Evolutionary conservation across 2,113 vertebrate species (phyloP).

Genomic region (Zootoca vivipara): DNA sequence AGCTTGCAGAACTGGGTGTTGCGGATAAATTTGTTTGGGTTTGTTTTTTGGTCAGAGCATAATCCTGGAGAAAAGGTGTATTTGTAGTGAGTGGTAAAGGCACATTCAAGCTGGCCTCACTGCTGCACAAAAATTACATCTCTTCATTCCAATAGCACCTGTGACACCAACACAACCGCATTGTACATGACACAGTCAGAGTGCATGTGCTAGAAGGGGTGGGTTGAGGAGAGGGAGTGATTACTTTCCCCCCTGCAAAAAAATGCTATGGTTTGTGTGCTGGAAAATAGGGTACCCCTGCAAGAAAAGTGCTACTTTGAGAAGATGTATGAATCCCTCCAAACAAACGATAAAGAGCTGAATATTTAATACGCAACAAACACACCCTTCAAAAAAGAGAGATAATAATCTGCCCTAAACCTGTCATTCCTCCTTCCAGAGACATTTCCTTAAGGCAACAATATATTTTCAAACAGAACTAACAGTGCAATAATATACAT

Average conservation of each 20-base stretch:
- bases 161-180: not conserved
- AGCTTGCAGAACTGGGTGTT: not conserved
- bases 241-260: not conserved
- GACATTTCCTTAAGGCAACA: slow-evolving; percentile 55
- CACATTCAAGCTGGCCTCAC: not conserved
- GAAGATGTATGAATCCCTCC: not conserved
- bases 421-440: not conserved
- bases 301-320: not conserved
- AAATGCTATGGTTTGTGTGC: not conserved
- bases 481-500: not conserved
- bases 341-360: not conserved
- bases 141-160: not conserved
- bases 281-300: not conserved
- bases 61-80: not conserved
- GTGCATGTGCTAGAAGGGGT: not conserved
- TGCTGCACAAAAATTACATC: not conserved
- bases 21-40: too few species aligned
- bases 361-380: not conserved
- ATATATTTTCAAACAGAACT: not conserved
- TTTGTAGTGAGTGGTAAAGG: not conserved
- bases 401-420: not conserved
- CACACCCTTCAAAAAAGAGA: not conserved
- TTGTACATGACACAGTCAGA: not conserved
- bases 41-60: not conserved
- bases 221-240: not conserved